Conservation (phyloP, 2,797 vertebrate genomes). For the Morelia viridis region DNA sequence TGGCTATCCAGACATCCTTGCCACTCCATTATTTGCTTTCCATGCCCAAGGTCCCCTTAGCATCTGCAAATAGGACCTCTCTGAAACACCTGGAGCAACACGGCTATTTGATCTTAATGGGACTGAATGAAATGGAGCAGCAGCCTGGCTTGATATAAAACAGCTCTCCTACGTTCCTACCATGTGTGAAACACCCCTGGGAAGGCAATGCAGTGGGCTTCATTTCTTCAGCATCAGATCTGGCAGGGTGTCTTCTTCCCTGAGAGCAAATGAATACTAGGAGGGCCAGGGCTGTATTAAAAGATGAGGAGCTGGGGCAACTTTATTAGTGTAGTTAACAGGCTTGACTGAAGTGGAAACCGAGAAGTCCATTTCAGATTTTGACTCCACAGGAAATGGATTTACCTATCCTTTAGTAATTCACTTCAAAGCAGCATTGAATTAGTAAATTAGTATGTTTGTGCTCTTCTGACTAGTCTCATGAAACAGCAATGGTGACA, state of each 20-base stretch:
- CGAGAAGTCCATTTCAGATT: neutral
- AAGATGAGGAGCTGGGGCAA: neutral
- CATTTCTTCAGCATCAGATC: neutral
- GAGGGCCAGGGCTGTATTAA: neutral
- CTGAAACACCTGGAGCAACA: neutral
- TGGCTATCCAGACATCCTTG: neutral
- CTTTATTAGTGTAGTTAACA: neutral
- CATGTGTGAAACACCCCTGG: neutral
- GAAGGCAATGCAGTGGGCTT: neutral
- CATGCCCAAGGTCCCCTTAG: neutral
- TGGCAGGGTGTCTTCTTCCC: neutral
- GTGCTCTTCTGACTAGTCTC: neutral
- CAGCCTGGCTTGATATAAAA: neutral
- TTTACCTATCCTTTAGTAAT: neutral
- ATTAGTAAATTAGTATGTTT: neutral
- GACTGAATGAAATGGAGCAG: neutral
- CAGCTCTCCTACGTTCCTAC: neutral
- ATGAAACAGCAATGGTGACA: neutral
- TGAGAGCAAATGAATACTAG: neutral
- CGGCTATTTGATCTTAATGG: neutral
- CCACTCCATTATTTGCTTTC: neutral
- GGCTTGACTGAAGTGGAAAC: neutral
- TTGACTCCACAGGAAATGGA: neutral
- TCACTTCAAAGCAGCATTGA: neutral
- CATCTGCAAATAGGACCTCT: neutral